Evolutionary conservation across 2,113 vertebrate genomes (phyloP).

Genomic region (Ramphastos sulfuratus): DNA sequence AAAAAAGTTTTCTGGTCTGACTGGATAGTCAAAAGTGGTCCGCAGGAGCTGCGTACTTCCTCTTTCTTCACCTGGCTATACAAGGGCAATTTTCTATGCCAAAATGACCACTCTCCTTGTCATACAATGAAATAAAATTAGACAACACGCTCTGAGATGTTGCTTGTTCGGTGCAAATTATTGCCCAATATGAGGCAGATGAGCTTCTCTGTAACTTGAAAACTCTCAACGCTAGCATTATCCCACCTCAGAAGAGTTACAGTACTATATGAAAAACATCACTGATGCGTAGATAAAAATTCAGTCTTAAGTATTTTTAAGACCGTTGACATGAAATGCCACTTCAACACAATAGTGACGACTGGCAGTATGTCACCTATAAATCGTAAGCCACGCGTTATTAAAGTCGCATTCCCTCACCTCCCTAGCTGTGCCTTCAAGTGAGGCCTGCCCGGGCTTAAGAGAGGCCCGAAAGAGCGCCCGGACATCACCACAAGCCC

Average conservation of each 20-base stretch:
- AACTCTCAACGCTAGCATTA: not conserved
- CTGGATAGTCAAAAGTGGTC: not conserved
- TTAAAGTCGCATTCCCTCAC: not conserved
- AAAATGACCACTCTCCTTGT: not conserved
- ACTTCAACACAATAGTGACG: not conserved
- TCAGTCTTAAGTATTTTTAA: not conserved
- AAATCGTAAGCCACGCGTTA: not conserved
- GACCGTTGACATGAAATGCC: fast-evolving
- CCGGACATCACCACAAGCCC: not conserved
- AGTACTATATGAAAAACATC: not conserved
- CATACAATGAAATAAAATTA: not conserved
- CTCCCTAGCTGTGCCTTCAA: not conserved
- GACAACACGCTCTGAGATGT: fast-evolving
- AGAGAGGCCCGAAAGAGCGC: not conserved
- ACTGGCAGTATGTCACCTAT: not conserved
- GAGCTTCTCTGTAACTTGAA: not conserved
- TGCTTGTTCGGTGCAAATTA: not conserved
- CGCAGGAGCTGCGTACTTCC: not conserved
- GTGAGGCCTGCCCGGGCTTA: not conserved
- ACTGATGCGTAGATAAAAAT: not conserved
- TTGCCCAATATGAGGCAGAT: fast-evolving
- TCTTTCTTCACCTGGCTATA: not conserved
- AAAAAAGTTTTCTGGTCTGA: not conserved
- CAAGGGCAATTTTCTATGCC: not conserved
- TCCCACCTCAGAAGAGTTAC: not conserved